Evolutionary conservation across 2,888 invertebrate genomes (phyloP).

Genomic region (Trichopria drosophilae): DNA sequence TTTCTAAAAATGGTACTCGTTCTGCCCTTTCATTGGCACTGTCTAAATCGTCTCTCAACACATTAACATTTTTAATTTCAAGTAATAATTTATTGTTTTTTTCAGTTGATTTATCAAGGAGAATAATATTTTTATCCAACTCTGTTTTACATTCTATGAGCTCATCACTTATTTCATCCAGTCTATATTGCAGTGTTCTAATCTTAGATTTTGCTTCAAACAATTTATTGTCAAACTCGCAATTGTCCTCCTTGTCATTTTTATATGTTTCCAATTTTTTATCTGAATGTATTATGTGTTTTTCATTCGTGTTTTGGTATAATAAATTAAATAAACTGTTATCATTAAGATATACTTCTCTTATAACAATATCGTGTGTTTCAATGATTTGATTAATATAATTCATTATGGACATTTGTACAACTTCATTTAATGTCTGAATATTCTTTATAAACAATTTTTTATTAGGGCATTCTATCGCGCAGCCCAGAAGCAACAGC

Average conservation of each 20-base stretch:
- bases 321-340: constrained; percentile 75
- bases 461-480: constrained; percentile 91
- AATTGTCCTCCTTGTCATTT: constrained; percentile 69
- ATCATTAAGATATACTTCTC: too few relatives aligned
- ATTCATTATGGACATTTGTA: constrained; percentile 86
- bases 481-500: constrained; percentile 84
- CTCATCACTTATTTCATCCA: constrained; percentile 87
- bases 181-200: constrained; percentile 86
- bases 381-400: constrained; percentile 91
- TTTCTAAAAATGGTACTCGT: constrained; percentile 77
- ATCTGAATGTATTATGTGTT: constrained; percentile 76
- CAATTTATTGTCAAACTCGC: too few relatives aligned
- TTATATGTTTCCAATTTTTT: constrained; percentile 76
- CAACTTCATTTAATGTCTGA: constrained; percentile 76
- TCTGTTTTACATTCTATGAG: constrained; percentile 82
- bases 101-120: constrained; percentile 71
- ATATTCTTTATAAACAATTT: constrained; percentile 85
- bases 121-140: constrained; percentile 74
- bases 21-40: constrained; percentile 83
- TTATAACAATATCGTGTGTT: constrained; percentile 78
- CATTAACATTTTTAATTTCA: constrained; percentile 79
- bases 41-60: constrained; percentile 87
- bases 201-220: too few relatives aligned
- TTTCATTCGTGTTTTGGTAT: constrained; percentile 69
- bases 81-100: constrained; percentile 67